phyloP scores from a whole-genome alignment of 2,797 vertebrate genomes.

The Pseudotriccus pelzelni region DNA sequence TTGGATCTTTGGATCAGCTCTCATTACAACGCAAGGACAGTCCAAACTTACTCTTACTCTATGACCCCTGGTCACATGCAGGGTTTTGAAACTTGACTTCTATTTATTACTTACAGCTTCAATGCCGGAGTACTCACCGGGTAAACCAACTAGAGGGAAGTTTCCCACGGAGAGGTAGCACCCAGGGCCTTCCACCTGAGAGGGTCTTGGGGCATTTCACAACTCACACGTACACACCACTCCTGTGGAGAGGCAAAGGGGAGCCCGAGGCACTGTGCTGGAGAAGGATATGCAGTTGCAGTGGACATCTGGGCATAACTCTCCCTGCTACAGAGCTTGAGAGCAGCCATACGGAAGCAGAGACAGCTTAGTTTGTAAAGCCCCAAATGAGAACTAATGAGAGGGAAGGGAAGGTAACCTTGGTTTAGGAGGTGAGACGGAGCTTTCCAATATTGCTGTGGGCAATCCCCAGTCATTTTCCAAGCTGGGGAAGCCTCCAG shows the following conservation, averaged over 20 bases:
- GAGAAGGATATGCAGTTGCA: background rate
- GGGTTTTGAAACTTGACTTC: background rate
- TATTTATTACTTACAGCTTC: background rate
- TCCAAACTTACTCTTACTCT: background rate
- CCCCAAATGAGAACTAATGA: background rate
- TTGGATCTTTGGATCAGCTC: background rate
- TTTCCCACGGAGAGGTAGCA: background rate
- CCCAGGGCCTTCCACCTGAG: background rate
- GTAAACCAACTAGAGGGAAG: background rate
- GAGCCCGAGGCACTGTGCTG: background rate
- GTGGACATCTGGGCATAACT: background rate
- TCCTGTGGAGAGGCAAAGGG: background rate
- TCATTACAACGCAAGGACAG: background rate
- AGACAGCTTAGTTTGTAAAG: background rate
- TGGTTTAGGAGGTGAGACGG: rapidly evolving
- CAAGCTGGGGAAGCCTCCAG: background rate
- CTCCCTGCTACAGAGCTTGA: background rate
- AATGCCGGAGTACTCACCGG: background rate
- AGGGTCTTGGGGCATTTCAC: background rate
- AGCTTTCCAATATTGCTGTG: background rate
- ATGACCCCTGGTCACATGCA: rapidly evolving
- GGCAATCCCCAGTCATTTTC: background rate
- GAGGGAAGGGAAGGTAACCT: background rate
- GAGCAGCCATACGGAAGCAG: background rate
- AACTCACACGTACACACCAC: rapidly evolving